A percentile compares a stretch with the other conserved stretches of the same genome.
Conservation (phyloP, 2,113 vertebrate species). For the Abramis brama region DNA sequence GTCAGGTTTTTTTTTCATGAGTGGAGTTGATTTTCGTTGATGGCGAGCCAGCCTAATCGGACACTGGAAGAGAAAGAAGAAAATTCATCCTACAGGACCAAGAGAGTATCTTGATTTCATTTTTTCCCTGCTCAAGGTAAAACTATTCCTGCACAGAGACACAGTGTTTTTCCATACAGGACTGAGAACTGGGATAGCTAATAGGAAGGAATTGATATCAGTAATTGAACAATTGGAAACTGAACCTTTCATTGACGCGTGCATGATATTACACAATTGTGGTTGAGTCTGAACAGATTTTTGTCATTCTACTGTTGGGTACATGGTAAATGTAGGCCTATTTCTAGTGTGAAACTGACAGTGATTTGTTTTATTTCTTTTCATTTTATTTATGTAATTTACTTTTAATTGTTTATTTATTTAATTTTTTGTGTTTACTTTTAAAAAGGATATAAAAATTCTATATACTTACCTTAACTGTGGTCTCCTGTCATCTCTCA, state of each 20-base stretch:
- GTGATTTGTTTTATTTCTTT: not conserved
- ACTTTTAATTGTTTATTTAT: not conserved
- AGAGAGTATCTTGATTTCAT: not conserved
- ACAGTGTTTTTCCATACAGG: not conserved
- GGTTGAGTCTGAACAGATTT: not conserved
- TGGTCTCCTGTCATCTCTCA: not conserved
- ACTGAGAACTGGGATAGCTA: not conserved
- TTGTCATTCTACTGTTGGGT: not conserved
- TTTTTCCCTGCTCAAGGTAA: too few species aligned
- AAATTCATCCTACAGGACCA: not conserved
- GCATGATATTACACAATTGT: not conserved
- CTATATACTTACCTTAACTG: not conserved
- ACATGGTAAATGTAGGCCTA: too few species aligned
- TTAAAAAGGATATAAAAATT: not conserved
- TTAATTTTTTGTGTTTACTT: not conserved
- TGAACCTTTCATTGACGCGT: not conserved
- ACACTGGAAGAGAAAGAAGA: not conserved
- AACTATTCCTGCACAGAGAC: too few species aligned
- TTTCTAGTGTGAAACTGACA: too few species aligned
- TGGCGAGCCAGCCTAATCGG: not conserved
- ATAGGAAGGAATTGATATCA: not conserved
- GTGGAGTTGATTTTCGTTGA: not conserved
- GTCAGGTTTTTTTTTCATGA: not conserved
- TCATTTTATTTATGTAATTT: not conserved
- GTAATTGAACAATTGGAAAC: not conserved